Evolutionary conservation across 1,140 invertebrate species (phyloP).

Genomic region (Melitaea cinxia): DNA sequence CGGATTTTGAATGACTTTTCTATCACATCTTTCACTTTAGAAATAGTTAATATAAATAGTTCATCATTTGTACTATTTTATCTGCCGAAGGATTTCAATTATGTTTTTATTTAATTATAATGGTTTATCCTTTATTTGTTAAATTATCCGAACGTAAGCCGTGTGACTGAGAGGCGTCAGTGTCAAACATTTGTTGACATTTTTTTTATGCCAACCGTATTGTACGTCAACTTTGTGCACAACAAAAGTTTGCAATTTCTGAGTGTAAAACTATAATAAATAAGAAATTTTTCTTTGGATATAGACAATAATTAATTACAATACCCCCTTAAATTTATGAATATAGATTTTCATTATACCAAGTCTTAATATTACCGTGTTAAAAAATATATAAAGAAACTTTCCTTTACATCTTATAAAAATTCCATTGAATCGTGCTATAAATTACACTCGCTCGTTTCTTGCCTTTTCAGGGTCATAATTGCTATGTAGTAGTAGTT

Average conservation of each 20-base stretch:
- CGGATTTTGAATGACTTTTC: not conserved
- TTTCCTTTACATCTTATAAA: constrained; percentile 21
- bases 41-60: too few species aligned
- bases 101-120: constrained; percentile 1
- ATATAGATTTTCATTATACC: not conserved
- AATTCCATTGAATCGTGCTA: constrained; percentile 32
- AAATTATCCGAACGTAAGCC: not conserved
- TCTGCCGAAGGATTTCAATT: not conserved
- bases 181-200: not conserved
- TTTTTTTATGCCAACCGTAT: not conserved
- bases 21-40: not conserved
- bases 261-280: constrained; percentile 9
- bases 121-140: not conserved
- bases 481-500: constrained; percentile 44
- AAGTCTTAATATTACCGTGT: not conserved
- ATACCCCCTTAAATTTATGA: too few species aligned
- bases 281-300: not conserved
- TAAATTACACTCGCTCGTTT: constrained; percentile 40
- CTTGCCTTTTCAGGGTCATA: constrained; percentile 61
- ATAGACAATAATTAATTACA: not conserved
- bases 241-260: constrained; percentile 6
- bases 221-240: constrained; percentile 6
- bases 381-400: not conserved
- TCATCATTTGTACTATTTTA: too few species aligned
- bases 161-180: not conserved